Conservation (phyloP, 2,113 vertebrate genomes). For the Rhinoderma darwinii region DNA sequence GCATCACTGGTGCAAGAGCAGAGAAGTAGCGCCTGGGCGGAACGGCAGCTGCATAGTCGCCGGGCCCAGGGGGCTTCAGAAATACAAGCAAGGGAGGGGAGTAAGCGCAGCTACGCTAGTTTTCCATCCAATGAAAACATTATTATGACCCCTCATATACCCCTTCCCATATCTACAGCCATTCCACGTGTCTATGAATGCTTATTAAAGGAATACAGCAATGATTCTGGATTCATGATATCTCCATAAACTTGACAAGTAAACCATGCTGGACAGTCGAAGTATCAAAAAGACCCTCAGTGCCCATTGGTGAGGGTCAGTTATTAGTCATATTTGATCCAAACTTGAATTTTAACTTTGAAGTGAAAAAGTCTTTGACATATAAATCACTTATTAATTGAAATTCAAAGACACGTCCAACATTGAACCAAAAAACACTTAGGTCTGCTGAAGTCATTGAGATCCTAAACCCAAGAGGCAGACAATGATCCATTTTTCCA, state of each 20-base stretch:
- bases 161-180: background rate
- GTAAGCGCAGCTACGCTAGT: too few relatives aligned
- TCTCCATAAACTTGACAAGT: background rate
- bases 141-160: background rate
- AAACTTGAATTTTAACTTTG: background rate
- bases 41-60: too few relatives aligned
- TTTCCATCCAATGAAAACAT: background rate
- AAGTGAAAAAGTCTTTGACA: background rate
- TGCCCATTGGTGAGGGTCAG: background rate
- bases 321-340: background rate
- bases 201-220: background rate
- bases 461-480: conserved; percentile 57
- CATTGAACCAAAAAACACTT: conserved; percentile 42
- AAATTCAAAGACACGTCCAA: conserved; percentile 49
- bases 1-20: too few relatives aligned
- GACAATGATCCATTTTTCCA: conserved; percentile 63
- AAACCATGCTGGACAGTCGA: background rate
- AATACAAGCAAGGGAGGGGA: too few relatives aligned
- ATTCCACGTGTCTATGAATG: background rate
- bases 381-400: conserved; percentile 17
- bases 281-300: background rate
- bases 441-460: conserved; percentile 59
- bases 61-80: too few relatives aligned
- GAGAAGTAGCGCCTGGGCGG: too few relatives aligned
- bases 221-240: too few relatives aligned